Percentiles rank a stretch among this genome's conserved stretches.
phyloP scores from a whole-genome alignment of 2,113 vertebrate genomes.

The Microcebus lehilahytsara region DNA sequence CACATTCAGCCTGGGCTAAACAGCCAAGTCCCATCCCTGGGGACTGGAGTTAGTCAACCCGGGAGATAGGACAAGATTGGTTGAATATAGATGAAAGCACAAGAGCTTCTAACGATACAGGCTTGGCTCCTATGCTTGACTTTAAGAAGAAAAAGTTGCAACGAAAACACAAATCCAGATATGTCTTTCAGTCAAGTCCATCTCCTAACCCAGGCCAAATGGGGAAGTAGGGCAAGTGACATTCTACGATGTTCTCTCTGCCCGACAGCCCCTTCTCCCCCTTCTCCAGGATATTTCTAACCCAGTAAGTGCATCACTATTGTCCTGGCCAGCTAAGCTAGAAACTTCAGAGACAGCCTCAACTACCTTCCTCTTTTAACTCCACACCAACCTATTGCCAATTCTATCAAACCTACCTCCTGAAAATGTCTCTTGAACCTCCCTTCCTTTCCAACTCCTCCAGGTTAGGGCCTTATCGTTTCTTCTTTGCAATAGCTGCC shows the following conservation, averaged over 20 bases:
- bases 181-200: neutral
- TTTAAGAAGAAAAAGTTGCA: neutral
- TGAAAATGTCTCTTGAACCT: neutral
- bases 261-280: neutral
- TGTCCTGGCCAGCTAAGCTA: neutral
- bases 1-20: neutral
- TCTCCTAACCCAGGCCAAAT: neutral
- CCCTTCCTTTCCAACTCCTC: neutral
- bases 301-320: accelerated
- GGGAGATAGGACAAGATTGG: neutral
- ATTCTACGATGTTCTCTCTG: neutral
- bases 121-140: neutral
- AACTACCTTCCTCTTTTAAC: neutral
- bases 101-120: neutral
- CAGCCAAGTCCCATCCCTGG: neutral
- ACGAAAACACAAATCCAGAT: neutral
- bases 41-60: neutral
- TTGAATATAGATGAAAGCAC: neutral
- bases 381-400: neutral
- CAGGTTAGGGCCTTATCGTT: neutral
- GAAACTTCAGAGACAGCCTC: neutral
- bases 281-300: neutral
- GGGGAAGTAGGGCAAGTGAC: neutral
- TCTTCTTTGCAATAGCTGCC: neutral
- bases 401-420: neutral